Percentiles rank a stretch among this genome's conserved stretches.
Evolutionary conservation across 2,113 vertebrate genomes (phyloP).

Genomic region (Brachypteracias leptosomus): DNA sequence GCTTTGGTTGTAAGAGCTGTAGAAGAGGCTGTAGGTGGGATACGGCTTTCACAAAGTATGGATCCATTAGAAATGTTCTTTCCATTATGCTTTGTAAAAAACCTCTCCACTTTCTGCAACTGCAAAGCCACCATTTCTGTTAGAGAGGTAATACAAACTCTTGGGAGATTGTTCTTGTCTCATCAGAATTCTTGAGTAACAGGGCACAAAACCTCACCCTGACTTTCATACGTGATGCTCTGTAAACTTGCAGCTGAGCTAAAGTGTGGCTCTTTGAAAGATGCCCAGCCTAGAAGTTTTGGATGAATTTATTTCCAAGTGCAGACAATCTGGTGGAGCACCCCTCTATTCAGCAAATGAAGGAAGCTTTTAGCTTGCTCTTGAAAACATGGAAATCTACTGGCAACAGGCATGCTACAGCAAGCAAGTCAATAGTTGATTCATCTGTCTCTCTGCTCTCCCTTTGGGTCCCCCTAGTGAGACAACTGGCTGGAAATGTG

Average conservation of each 20-base stretch:
- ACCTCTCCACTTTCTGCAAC: neutral
- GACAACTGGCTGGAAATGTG: neutral
- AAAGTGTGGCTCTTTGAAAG: neutral
- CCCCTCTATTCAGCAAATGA: conserved; percentile 3
- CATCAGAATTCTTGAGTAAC: neutral
- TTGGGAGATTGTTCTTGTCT: neutral
- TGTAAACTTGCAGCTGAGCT: neutral
- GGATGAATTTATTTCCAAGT: neutral
- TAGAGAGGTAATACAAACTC: neutral
- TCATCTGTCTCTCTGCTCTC: conserved; percentile 45
- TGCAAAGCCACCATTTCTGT: neutral
- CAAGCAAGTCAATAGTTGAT: conserved; percentile 19
- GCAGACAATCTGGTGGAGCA: neutral
- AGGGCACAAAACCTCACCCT: neutral
- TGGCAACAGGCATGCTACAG: neutral
- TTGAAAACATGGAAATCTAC: conserved; percentile 20
- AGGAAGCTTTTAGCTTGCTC: neutral
- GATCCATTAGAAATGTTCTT: neutral
- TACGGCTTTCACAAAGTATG: neutral
- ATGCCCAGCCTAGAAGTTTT: neutral
- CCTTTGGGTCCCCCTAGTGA: conserved; percentile 3
- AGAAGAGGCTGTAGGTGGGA: neutral
- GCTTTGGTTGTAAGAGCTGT: neutral
- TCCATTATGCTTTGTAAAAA: neutral
- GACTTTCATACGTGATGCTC: neutral